A percentile compares a stretch with the other conserved stretches of the same genome.
Conservation (phyloP, 2,797 vertebrate genomes). For the Characodon lateralis region DNA sequence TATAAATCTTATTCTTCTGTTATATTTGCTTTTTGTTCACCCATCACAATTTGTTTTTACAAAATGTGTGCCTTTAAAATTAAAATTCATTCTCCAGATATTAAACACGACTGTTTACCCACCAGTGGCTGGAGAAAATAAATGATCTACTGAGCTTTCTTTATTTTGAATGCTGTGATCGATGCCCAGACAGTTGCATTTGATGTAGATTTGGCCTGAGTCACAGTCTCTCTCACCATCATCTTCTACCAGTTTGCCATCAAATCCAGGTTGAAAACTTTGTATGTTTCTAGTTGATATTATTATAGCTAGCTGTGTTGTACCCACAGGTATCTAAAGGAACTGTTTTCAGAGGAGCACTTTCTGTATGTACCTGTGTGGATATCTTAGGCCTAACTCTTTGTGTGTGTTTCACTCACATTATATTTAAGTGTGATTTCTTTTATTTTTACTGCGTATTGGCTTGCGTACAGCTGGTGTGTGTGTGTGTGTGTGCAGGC, state of each 20-base stretch:
- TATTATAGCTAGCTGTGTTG: slow-evolving; percentile 24
- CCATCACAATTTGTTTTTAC: too few species aligned
- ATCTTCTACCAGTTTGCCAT: background rate
- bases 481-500: background rate
- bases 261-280: background rate
- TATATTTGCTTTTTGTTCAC: background rate
- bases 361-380: slow-evolving; percentile 59
- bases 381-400: slow-evolving; percentile 13
- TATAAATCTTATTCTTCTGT: background rate
- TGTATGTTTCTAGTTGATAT: background rate
- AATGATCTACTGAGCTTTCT: background rate
- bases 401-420: slow-evolving; percentile 11
- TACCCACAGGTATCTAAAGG: slow-evolving; percentile 48
- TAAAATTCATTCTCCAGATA: background rate
- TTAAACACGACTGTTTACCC: background rate
- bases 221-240: background rate
- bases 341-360: slow-evolving; percentile 43
- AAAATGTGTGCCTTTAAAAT: background rate
- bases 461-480: background rate
- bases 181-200: background rate
- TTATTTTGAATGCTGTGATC: background rate
- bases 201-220: background rate
- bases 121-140: background rate
- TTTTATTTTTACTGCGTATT: background rate
- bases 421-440: slow-evolving; percentile 6